These are phyloP conservation scores for Drosophila macrospina DNA, from an alignment of 2,888 invertebrate genomes.

Conservation along the genomic window DNA sequence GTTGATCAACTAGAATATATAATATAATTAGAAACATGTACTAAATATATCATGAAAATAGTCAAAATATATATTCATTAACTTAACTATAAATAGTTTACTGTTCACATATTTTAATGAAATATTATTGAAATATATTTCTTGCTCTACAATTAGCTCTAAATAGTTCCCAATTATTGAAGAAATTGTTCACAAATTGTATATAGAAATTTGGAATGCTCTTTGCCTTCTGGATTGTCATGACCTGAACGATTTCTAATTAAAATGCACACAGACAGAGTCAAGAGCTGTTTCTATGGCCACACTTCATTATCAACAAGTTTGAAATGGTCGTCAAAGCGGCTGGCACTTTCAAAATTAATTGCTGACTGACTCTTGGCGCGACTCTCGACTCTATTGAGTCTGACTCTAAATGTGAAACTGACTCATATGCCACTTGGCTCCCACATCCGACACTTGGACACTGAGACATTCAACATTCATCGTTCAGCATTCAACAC, in stretches of 20 bases:
- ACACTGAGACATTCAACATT: constrained; percentile 39
- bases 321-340: constrained; percentile 49
- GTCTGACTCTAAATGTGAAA: constrained; percentile 12
- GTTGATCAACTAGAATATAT: neutral
- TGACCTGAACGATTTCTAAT: constrained; percentile 55
- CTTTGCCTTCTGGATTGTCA: constrained; percentile 18
- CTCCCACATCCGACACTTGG: constrained; percentile 27
- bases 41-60: neutral
- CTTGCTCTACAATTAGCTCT: neutral
- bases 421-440: constrained; percentile 27
- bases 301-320: constrained; percentile 44
- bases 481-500: constrained; percentile 48
- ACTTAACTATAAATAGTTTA: neutral
- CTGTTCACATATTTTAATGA: neutral
- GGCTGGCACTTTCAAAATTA: constrained; percentile 67
- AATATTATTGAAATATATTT: no score
- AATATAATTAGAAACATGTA: neutral
- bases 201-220: constrained; percentile 37
- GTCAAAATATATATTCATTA: no score
- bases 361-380: constrained; percentile 57
- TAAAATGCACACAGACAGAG: constrained; percentile 59
- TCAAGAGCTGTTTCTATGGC: constrained; percentile 18
- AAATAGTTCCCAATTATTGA: neutral
- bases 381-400: constrained; percentile 16
- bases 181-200: constrained; percentile 12